phyloP scores from a whole-genome alignment of 2,113 vertebrate species.

The Tyto alba region DNA sequence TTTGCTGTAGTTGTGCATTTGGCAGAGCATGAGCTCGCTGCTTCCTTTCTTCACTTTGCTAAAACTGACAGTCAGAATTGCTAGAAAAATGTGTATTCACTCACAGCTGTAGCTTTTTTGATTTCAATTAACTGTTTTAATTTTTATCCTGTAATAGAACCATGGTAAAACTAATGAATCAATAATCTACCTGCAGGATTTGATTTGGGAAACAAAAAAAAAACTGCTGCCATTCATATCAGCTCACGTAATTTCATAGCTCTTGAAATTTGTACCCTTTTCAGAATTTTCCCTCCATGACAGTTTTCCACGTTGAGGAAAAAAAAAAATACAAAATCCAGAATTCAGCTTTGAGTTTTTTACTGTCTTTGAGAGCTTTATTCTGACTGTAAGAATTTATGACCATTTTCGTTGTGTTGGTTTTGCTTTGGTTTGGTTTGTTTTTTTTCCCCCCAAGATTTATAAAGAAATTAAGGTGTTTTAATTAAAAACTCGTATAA shows the following conservation, averaged over 20 bases:
- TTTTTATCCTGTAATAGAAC: neutral
- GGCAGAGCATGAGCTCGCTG: neutral
- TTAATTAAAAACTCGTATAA: constrained; percentile 4
- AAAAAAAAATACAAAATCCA: neutral
- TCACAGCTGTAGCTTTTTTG: neutral
- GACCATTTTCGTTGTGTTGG: neutral
- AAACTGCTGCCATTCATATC: neutral
- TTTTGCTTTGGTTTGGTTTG: too few species aligned
- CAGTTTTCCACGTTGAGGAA: neutral
- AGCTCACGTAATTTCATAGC: neutral
- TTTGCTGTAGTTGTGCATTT: neutral
- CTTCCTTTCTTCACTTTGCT: neutral
- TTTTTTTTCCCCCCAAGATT: neutral
- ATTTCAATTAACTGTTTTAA: neutral
- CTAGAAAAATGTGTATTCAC: neutral
- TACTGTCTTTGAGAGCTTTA: neutral
- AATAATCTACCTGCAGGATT: neutral
- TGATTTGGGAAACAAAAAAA: neutral
- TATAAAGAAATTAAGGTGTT: neutral
- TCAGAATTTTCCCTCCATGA: neutral
- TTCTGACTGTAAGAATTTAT: neutral
- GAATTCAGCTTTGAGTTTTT: neutral
- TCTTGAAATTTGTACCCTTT: neutral
- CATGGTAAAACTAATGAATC: neutral
- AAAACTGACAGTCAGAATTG: neutral